Base-by-base conservation (phyloP, 2,888 invertebrate species). In the Drosophila ezoana region DNA sequence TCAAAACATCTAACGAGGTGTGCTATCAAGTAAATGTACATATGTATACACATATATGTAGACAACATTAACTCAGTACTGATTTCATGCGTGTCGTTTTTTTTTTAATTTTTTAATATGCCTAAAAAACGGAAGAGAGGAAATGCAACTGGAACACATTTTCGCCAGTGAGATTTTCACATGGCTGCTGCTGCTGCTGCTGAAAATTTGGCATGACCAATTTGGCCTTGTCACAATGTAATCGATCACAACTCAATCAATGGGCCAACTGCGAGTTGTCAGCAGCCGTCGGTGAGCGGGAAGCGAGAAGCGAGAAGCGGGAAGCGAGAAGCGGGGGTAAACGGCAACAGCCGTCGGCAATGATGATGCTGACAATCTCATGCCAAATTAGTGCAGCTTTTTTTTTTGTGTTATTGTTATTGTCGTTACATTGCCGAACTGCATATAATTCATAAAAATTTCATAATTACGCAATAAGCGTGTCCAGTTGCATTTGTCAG, bases 231-330 rank as follows among this genome's bases (percentile, higher is more conserved):
- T 90, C 90, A 90, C 81, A 90, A 90, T 90, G 90, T 83, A 89
- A 90, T 90, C 90, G 90, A 90, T 90, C 90, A 90, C 90, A 89
- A 82, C 89, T 90, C 89, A 90, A 90, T 90, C 85, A 81, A 63
- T 52, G 54, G 18, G 23, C 63, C 60, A 66, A 59, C 53, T 76
- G 70, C 14, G 52, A 67, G 49, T 73, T 78, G 78, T 80, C 78
- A 73, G 47, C 82, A 72, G 33, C 58, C 52, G 72, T 51, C 56
- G 65, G 38, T 45, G 43, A 68, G 43, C 32, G 16, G 44, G 13
- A 35, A 37, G 49, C 13, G 23, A 16, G 35, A 32, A 11, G n/a
- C 18, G 9, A 35, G 11, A 11, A 8, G 28, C 35, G 45, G 16
- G 35, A 32, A 11, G n/a, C 18, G 9, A 35, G 11, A 11, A 8